A percentile compares a stretch with the other conserved stretches of the same genome.
phyloP scores from a whole-genome alignment of 64 coral and sea anemone genomes.

The Montipora cactus region DNA sequence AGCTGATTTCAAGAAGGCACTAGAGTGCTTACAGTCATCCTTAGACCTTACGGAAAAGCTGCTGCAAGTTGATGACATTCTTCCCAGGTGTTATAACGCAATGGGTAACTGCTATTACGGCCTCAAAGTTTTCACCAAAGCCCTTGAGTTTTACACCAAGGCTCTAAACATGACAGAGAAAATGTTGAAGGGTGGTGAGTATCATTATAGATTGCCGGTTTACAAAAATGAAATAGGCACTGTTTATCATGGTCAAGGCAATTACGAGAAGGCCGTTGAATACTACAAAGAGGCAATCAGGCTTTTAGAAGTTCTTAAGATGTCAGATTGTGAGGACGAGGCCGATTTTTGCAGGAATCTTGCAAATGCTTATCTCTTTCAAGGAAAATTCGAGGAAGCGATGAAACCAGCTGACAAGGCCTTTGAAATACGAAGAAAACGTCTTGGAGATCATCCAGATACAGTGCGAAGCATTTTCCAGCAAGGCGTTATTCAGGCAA shows the following conservation, averaged over 20 bases:
- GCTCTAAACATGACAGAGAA: slow-evolving; percentile 30
- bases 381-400: slow-evolving; percentile 21
- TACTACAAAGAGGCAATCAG: slow-evolving; percentile 53
- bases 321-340: slow-evolving; percentile 4
- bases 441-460: slow-evolving; percentile 21
- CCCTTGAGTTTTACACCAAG: slow-evolving; percentile 10
- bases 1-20: neutral
- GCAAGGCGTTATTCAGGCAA: neutral
- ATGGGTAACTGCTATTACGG: slow-evolving; percentile 56
- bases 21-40: neutral
- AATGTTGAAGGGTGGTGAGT: neutral
- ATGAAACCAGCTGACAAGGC: slow-evolving; percentile 16
- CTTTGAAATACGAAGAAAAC: slow-evolving; percentile 1
- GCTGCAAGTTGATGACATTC: neutral
- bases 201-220: slow-evolving; percentile 36
- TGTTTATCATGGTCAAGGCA: neutral
- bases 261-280: neutral
- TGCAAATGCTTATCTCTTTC: slow-evolving; percentile 6
- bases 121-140: neutral
- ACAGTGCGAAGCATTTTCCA: slow-evolving; percentile 62
- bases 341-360: slow-evolving; percentile 41
- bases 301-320: slow-evolving; percentile 23
- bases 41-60: neutral
- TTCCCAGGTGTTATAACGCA: slow-evolving; percentile 40
- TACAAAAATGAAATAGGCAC: slow-evolving; percentile 37